Percentiles rank a stretch among this genome's conserved stretches.
Evolutionary conservation across 1,140 invertebrate genomes (phyloP).

Genomic region (Coelopa frigida): DNA sequence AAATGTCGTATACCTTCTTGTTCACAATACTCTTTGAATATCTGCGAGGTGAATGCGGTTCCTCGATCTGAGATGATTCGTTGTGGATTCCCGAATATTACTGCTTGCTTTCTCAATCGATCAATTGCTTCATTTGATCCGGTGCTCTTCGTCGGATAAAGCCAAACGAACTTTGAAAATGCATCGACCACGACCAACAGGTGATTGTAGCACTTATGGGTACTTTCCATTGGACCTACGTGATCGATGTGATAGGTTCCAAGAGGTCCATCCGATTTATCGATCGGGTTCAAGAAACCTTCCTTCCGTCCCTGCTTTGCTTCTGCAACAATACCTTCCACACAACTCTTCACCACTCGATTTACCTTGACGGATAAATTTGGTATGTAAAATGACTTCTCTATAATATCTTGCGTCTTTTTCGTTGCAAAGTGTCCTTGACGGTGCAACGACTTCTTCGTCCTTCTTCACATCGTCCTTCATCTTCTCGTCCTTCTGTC

Average conservation of each 20-base stretch:
- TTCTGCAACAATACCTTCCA: slow-evolving; percentile 26
- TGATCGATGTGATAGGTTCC: slow-evolving; percentile 19
- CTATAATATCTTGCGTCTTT: not conserved
- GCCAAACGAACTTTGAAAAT: slow-evolving; percentile 43
- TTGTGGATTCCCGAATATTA: slow-evolving; percentile 34
- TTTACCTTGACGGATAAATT: slow-evolving; percentile 20
- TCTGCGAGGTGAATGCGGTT: slow-evolving; percentile 20
- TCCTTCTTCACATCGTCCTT: too few species aligned
- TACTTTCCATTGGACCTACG: slow-evolving; percentile 34
- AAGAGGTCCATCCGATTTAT: slow-evolving; percentile 25
- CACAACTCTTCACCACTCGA: slow-evolving; percentile 28
- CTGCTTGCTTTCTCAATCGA: slow-evolving; percentile 18
- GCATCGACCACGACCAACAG: slow-evolving; percentile 40
- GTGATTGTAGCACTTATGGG: slow-evolving; percentile 41
- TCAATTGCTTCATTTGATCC: slow-evolving; percentile 10
- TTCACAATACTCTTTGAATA: slow-evolving; percentile 26
- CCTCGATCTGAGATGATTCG: slow-evolving; percentile 37
- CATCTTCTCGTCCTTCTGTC: too few species aligned
- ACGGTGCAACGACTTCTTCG: not conserved
- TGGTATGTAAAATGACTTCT: not conserved
- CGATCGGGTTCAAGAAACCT: slow-evolving; percentile 31
- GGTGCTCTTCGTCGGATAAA: slow-evolving; percentile 22
- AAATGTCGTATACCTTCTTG: slow-evolving; percentile 17
- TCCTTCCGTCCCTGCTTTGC: slow-evolving; percentile 40
- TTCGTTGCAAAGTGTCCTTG: slow-evolving; percentile 4